Percentiles rank a stretch among this genome's conserved stretches.
phyloP scores from a whole-genome alignment of 1,140 invertebrate species.

The Drosophila bocqueti region DNA sequence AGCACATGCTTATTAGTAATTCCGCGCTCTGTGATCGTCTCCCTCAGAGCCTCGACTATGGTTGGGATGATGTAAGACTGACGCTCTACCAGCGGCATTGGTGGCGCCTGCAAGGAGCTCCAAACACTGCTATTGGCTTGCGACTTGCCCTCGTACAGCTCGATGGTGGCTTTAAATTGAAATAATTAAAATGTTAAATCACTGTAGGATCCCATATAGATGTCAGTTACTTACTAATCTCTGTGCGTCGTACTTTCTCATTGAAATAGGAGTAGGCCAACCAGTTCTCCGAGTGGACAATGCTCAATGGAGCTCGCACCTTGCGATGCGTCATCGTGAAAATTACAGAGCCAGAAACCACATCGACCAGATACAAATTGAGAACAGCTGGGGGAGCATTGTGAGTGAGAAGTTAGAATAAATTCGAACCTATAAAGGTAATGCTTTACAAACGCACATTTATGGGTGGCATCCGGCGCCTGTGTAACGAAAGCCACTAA shows the following conservation, averaged over 20 bases:
- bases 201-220: background rate
- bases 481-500: slow-evolving; percentile 94
- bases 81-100: slow-evolving; percentile 92
- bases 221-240: slow-evolving; percentile 88
- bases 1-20: slow-evolving; percentile 98
- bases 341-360: slow-evolving; percentile 93
- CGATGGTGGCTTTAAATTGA: slow-evolving; percentile 90
- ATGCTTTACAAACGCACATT: slow-evolving; percentile 86
- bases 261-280: slow-evolving; percentile 97
- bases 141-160: slow-evolving; percentile 96
- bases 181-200: background rate
- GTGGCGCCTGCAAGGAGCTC: slow-evolving; percentile 91
- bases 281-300: slow-evolving; percentile 99
- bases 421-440: background rate
- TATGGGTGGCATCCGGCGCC: slow-evolving; percentile 90
- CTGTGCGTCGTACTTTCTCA: slow-evolving; percentile 95
- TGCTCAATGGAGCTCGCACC: slow-evolving; percentile 92
- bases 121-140: slow-evolving; percentile 95
- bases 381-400: slow-evolving; percentile 80
- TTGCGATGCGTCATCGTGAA: slow-evolving; percentile 92
- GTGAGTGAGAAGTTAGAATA: background rate
- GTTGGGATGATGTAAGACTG: slow-evolving; percentile 96
- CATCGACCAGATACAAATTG: slow-evolving; percentile 95
- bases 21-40: slow-evolving; percentile 96
- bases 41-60: slow-evolving; percentile 91